Base-by-base conservation (phyloP, 2,888 invertebrate species). In the Trichopoda pennipes region DNA sequence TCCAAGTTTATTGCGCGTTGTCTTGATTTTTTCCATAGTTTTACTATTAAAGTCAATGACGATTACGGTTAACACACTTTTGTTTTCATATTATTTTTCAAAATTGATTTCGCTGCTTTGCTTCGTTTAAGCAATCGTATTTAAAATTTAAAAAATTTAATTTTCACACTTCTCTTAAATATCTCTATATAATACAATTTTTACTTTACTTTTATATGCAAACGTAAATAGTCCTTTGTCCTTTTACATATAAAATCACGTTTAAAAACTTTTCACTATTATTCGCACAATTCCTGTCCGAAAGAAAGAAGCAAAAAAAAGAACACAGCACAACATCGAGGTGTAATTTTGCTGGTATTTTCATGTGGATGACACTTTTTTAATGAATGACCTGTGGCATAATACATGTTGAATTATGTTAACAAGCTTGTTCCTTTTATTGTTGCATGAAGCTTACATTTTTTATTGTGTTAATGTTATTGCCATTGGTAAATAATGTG, bases 311-410 rank as follows among this genome's bases (percentile, higher is more conserved):
- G 1, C 12, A 38, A 38, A 1, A 10, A 12, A 12, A 38, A 12
- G 38, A 38, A 8, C 44, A n/a, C 14, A 12, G 17, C n/a, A 42
- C n/a, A 10, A 42, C 16, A 55, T 44, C 23, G 61, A 60, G 53
- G 44, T 79, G 72, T 72, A 19, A 44, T 60, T 68, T 68, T 44
- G 47, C 44, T 66, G 60, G 47, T 79, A 70, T 61, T 79, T 82
- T 75, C 68, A 63, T 82, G 68, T 75, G 51, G 61, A 61, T 82
- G 82, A 75, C 75, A 79, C 68, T 74, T 75, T 72, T 82, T 75
- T 58, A 82, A 79, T 79, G 78, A 79, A 82, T 82, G 72, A 75
- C 82, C 82, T 68, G 78, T 55, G 61, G 82, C 75, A 72, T 35
- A 56, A 75, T 79, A 44, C 75, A 61, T 72, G 66, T 61, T 79